Evolutionary conservation across 2,797 vertebrate species (phyloP), one percentile per base, ranked within the genome.

Genomic region (Coccyzus lansbergi): DNA sequence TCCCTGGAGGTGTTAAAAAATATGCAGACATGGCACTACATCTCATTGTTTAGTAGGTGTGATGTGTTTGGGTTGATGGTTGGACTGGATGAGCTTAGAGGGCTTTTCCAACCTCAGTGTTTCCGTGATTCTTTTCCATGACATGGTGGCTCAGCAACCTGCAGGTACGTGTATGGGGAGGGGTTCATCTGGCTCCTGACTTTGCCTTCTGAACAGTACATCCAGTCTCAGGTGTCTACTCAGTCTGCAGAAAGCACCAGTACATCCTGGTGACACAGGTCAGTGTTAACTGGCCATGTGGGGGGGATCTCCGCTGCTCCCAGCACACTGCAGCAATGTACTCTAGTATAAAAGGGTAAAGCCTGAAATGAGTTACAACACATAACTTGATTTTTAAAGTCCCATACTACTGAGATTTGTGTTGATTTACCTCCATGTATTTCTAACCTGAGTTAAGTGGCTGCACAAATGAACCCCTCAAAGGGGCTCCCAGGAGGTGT

Each of bases 121-220:
- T 19, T 44, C 44, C 44, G 44, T 7, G 16, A 44, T 44, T 44
- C 44, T 44, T 9, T 38, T 38, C 38, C 38, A 19, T 44, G 44
- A 44, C 44, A 44, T 44, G 44, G 44, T 67, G 31, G 58, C 13
- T 59, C 81, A 82, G 67, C 62, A 60, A 21, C 38, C 25, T 52
- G 16, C 0, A 0, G 46, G 8, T 34, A 34, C 3, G 1, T 0
- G 6, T 19, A 48, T n/a, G 16, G 20, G 42, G 46, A 82, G 28
- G 31, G 11, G 12, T 38, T 51, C 5, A 9, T 25, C 42, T 17
- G n/a, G n/a, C 86, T 81, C 69, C 67, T 70, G n/a, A 34, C 22
- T 63, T 76, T 19, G 67, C 51, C 75, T 69, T 42, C 65, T 76
- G 40, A 60, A 9, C 6, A 15, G 19, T 2, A 4, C 10, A 17